These are phyloP conservation scores for Microctenopoma steveboyesi DNA, from an alignment of 2,797 vertebrate genomes.

Conservation along the genomic window DNA sequence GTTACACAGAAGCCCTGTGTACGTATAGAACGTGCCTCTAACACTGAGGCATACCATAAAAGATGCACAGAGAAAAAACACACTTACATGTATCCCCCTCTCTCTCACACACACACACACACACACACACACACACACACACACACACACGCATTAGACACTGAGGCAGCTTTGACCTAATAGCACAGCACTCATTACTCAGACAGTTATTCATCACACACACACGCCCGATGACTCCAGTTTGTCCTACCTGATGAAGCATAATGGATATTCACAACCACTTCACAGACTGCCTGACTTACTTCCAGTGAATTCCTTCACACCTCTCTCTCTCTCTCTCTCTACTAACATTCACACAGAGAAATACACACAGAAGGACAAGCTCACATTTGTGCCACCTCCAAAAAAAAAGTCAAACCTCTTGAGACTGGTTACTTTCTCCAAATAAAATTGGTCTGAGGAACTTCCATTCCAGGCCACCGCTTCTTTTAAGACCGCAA, in stretches of 20 bases:
- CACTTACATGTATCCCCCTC: conserved; percentile 32
- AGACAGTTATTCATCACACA: conserved; percentile 58
- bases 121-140: conserved; percentile 31
- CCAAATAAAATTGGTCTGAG: not conserved
- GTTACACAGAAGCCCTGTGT: conserved; percentile 65
- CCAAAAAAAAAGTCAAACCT: not conserved
- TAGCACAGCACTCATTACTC: conserved; percentile 62
- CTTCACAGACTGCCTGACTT: conserved; percentile 76
- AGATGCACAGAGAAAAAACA: conserved; percentile 69
- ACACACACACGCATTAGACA: conserved; percentile 37
- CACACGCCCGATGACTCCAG: conserved; percentile 53
- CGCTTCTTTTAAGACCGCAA: not conserved
- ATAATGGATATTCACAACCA: conserved; percentile 71
- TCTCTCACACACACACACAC: conserved; percentile 8
- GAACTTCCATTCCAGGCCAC: not conserved
- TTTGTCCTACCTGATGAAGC: conserved; percentile 65
- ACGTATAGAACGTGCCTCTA: conserved; percentile 63
- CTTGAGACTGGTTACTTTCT: not conserved
- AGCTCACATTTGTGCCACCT: conserved; percentile 22
- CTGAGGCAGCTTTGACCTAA: conserved; percentile 64
- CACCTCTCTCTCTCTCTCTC: conserved; percentile 42
- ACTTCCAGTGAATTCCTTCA: conserved; percentile 63
- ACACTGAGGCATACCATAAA: conserved; percentile 53
- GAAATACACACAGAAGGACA: conserved; percentile 11
- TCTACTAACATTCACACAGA: not conserved